Evolutionary conservation across 1,140 invertebrate genomes (phyloP), one percentile per base, ranked within the genome.

Genomic region (Leptinotarsa texana): DNA sequence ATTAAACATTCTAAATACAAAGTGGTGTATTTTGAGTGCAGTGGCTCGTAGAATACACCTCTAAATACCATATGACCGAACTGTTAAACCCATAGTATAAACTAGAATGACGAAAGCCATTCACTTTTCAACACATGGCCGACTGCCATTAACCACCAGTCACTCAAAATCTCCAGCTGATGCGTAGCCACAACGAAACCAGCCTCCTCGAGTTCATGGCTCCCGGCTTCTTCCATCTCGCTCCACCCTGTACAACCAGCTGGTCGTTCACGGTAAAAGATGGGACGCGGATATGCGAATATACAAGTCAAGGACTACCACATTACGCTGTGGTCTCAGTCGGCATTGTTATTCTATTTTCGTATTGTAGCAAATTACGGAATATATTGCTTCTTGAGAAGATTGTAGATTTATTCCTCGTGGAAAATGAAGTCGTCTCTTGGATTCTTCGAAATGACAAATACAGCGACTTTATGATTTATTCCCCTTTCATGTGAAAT

Each of bases 221-320:
- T 15, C 51, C n/a, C 51, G 2, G 4, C 13, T 57, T 17, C n/a
- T 67, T 42, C 24, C 24, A 17, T 67, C 65, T 67, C 65, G 24
- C 24, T 67, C 15, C 42, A 67, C 24, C 42, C 17, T 57, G 51
- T 57, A 57, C 6, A 57, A 78, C 74, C 78, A 80, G 78, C 74
- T 79, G 78, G 78, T 78, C 70, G 72, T 77, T 72, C 68, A 70
- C 72, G 57, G 72, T 79, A 78, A 76, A 78, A 79, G 77, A 80
- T 80, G 78, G 78, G 74, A 80, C 78, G 71, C 76, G 78, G 78
- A 80, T 79, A 78, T 80, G 72, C 78, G 74, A 76, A 77, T 77
- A 78, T 77, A 77, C 72, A 67, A 80, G 78, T 80, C 78, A 80
- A 80, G 78, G 78, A 78, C 78, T 80, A 79, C 78, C 75, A 79